A percentile compares a stretch with the other conserved stretches of the same genome.
These are phyloP conservation scores for Osmerus eperlanus DNA, from an alignment of 2,113 vertebrate species.

Conservation along the genomic window DNA sequence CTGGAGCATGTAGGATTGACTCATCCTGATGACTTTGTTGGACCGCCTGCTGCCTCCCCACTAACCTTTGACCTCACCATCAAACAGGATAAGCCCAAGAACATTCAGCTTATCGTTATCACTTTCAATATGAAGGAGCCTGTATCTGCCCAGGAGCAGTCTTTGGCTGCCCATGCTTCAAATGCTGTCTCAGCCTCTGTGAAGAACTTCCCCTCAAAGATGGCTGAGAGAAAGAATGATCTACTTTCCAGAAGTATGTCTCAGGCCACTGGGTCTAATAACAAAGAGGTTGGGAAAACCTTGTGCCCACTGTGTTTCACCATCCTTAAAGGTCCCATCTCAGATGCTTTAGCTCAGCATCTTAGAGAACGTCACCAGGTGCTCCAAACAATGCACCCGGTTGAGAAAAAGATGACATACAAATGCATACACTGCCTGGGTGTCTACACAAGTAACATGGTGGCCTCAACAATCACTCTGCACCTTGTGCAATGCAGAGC, in stretches of 20 bases:
- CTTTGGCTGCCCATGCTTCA: constrained; percentile 76
- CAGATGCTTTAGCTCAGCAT: constrained; percentile 88
- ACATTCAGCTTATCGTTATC: constrained; percentile 91
- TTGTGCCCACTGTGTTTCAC: constrained; percentile 95
- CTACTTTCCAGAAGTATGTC: constrained; percentile 72
- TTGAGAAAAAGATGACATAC: constrained; percentile 97
- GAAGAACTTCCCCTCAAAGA: constrained; percentile 75
- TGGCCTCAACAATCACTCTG: constrained; percentile 93
- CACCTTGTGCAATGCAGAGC: constrained; percentile 96
- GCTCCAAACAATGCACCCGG: constrained; percentile 94
- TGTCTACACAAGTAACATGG: constrained; percentile 98
- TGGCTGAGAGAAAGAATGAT: constrained; percentile 75
- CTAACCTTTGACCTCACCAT: constrained; percentile 93
- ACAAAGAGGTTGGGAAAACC: constrained; percentile 88
- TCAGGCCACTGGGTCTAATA: constrained; percentile 77
- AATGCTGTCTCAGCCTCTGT: constrained; percentile 65
- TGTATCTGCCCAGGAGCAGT: constrained; percentile 76
- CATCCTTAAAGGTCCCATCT: constrained; percentile 92
- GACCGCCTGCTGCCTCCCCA: constrained; percentile 85
- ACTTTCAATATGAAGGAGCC: constrained; percentile 92
- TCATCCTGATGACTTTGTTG: constrained; percentile 85
- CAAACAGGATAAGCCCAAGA: constrained; percentile 89
- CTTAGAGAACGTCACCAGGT: constrained; percentile 93
- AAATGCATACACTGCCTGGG: constrained; percentile 98
- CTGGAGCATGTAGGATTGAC: constrained; percentile 85